Evolutionary conservation across 1,140 invertebrate genomes (phyloP).

Genomic region (Trinorchestia longiramus): DNA sequence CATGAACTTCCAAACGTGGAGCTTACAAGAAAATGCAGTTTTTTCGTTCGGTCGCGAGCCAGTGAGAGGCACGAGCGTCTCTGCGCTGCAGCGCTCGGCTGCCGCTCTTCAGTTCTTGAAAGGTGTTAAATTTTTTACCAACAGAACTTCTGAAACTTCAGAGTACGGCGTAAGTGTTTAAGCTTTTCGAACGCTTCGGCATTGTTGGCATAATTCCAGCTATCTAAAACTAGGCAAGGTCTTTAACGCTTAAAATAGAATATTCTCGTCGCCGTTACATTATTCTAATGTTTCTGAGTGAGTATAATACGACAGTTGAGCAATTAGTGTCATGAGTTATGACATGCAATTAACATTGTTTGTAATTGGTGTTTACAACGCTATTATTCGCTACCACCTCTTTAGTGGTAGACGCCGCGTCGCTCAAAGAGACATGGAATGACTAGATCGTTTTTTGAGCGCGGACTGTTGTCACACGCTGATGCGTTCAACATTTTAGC

Average conservation of each 20-base stretch:
- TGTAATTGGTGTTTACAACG: not conserved
- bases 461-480: not conserved
- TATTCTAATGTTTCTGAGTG: not conserved
- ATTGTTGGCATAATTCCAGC: not conserved
- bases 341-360: not conserved
- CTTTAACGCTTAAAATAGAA: not conserved
- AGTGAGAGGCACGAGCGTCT: not conserved
- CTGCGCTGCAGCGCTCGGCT: not conserved
- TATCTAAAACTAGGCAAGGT: not conserved
- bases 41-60: not conserved
- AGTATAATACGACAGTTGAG: not conserved
- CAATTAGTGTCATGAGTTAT: not conserved
- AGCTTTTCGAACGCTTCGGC: not conserved
- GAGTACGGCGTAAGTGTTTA: not conserved
- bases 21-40: constrained; percentile 17
- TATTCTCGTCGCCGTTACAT: no score
- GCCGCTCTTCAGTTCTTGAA: not conserved
- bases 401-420: no score
- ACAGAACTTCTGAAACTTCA: not conserved
- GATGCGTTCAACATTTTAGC: not conserved
- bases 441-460: not conserved
- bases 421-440: not conserved
- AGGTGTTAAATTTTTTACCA: not conserved
- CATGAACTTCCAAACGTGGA: constrained; percentile 22
- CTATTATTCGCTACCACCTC: no score